Conservation (phyloP, 2,797 vertebrate genomes). For the Sylvia borin region DNA sequence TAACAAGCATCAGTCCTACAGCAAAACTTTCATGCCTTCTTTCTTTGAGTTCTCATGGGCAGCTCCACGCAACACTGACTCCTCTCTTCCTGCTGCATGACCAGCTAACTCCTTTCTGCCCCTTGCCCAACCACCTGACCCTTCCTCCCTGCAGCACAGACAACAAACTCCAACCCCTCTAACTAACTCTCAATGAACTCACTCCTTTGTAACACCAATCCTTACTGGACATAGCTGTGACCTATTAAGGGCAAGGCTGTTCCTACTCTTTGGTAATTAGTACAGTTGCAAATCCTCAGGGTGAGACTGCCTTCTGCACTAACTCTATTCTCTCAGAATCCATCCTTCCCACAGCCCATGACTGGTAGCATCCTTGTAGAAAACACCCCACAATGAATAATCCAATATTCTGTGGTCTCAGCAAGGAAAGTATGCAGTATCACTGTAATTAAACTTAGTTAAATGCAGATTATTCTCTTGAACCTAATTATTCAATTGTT, state of each 20-base stretch:
- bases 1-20: neutral
- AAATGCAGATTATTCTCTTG: neutral
- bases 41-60: neutral
- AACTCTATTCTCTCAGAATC: neutral
- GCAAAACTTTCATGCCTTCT: neutral
- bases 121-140: neutral
- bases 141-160: neutral
- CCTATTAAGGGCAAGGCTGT: neutral
- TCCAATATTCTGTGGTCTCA: neutral
- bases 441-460: neutral
- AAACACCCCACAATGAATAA: neutral
- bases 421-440: neutral
- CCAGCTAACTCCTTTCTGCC: neutral
- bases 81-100: neutral
- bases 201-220: neutral
- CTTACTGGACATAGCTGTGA: neutral
- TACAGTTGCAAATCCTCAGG: neutral
- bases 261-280: neutral
- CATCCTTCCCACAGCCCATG: neutral
- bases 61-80: neutral
- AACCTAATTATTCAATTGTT: slow-evolving; percentile 27
- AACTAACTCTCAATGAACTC: neutral
- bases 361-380: neutral
- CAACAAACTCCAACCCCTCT: neutral
- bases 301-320: neutral